Evolutionary conservation across 2,888 invertebrate genomes (phyloP).

Genomic region (Rhamnusium bicolor): DNA sequence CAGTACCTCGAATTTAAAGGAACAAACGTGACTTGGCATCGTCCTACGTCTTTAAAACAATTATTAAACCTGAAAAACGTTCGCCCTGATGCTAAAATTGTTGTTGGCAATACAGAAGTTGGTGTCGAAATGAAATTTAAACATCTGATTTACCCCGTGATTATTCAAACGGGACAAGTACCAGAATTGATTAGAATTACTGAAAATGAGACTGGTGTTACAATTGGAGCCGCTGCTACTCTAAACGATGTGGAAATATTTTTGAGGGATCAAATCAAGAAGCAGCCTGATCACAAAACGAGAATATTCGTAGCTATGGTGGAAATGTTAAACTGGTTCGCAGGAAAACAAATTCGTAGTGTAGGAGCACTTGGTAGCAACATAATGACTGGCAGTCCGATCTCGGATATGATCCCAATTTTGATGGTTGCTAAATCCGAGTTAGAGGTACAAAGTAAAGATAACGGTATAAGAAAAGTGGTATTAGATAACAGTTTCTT

Average conservation of each 20-base stretch:
- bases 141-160: constrained; percentile 83
- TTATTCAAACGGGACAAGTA: constrained; percentile 83
- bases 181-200: constrained; percentile 78
- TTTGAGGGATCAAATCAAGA: constrained; percentile 74
- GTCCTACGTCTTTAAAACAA: constrained; percentile 80
- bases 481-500: constrained; percentile 87
- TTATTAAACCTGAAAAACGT: constrained; percentile 79
- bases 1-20: constrained; percentile 78
- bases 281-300: constrained; percentile 74
- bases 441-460: constrained; percentile 77
- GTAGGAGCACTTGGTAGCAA: constrained; percentile 95
- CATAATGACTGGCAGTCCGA: constrained; percentile 88
- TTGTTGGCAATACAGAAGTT: constrained; percentile 94
- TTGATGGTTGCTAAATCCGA: constrained; percentile 84
- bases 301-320: constrained; percentile 80
- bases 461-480: constrained; percentile 75
- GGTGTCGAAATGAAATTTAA: constrained; percentile 94
- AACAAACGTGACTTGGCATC: constrained; percentile 81
- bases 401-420: constrained; percentile 95
- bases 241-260: constrained; percentile 82
- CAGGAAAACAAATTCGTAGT: constrained; percentile 95
- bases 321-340: constrained; percentile 95
- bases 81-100: constrained; percentile 81
- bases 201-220: constrained; percentile 74
- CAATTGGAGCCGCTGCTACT: constrained; percentile 86